These are phyloP conservation scores for Euwallacea fornicatus DNA, from an alignment of 1,140 invertebrate genomes.

Conservation along the genomic window DNA sequence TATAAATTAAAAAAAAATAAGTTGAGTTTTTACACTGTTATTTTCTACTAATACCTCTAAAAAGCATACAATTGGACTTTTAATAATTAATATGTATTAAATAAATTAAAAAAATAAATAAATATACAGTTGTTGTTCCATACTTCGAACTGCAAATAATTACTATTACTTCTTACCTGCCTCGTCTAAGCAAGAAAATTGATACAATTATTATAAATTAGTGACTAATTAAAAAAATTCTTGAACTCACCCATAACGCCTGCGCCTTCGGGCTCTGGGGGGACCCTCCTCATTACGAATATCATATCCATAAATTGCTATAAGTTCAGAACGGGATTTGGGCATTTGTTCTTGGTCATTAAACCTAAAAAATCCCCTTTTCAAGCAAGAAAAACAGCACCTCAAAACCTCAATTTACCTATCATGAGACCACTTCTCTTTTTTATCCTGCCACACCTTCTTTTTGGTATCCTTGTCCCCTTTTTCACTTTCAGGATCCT, in stretches of 20 bases:
- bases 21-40: background rate
- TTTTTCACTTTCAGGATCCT: constrained; percentile 54
- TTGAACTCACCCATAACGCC: constrained; percentile 75
- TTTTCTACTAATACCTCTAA: too few species aligned
- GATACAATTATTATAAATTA: too few species aligned
- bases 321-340: constrained; percentile 84
- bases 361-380: constrained; percentile 55
- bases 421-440: constrained; percentile 88
- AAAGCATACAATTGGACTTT: too few species aligned
- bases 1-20: constrained; percentile 13
- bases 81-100: too few species aligned
- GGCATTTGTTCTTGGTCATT: constrained; percentile 80
- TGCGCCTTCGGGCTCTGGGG: constrained; percentile 78
- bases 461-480: constrained; percentile 55
- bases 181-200: background rate
- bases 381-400: background rate
- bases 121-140: background rate
- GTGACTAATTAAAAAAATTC: too few species aligned
- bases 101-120: too few species aligned
- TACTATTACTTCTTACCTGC: constrained; percentile 12
- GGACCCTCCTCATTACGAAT: constrained; percentile 90
- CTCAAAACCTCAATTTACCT: constrained; percentile 48
- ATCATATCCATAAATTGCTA: constrained; percentile 91
- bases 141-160: background rate
- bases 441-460: constrained; percentile 65